phyloP scores from a whole-genome alignment of 2,113 vertebrate genomes.

The Lepus timidus region DNA sequence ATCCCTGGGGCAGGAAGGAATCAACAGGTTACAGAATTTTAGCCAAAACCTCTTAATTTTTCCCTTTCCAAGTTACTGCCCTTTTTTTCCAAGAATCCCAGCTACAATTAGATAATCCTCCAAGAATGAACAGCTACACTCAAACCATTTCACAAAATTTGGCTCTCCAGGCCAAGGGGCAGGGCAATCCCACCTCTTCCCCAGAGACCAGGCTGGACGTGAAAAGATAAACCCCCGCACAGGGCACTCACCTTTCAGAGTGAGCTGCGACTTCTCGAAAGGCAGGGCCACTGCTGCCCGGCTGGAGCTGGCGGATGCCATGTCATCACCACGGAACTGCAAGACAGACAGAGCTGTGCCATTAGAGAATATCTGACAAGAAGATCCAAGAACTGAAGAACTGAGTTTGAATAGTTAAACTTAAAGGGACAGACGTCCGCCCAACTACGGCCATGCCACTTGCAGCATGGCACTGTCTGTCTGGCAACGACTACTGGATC shows the following conservation, averaged over 20 bases:
- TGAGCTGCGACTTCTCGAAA: slow-evolving; percentile 94
- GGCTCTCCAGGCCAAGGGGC: neutral
- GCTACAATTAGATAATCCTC: neutral
- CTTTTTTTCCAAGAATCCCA: neutral
- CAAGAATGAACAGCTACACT: neutral
- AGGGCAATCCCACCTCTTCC: neutral
- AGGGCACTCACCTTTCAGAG: slow-evolving; percentile 92
- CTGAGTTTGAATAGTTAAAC: neutral
- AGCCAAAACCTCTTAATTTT: neutral
- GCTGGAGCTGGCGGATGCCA: slow-evolving; percentile 95
- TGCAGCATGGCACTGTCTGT: neutral
- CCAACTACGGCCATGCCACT: neutral
- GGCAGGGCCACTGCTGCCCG: slow-evolving; percentile 89
- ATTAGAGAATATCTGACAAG: slow-evolving; percentile 35
- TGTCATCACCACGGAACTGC: slow-evolving; percentile 92
- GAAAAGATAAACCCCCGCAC: neutral
- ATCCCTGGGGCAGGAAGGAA: neutral
- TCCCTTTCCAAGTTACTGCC: neutral
- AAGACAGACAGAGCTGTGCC: slow-evolving; percentile 77
- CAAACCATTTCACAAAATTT: neutral
- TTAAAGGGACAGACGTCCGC: neutral
- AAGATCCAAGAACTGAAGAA: neutral
- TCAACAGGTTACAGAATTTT: neutral
- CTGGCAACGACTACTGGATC: neutral
- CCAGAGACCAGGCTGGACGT: neutral